Evolutionary conservation across 2,113 vertebrate genomes (phyloP).

Genomic region (Chunga burmeisteri): DNA sequence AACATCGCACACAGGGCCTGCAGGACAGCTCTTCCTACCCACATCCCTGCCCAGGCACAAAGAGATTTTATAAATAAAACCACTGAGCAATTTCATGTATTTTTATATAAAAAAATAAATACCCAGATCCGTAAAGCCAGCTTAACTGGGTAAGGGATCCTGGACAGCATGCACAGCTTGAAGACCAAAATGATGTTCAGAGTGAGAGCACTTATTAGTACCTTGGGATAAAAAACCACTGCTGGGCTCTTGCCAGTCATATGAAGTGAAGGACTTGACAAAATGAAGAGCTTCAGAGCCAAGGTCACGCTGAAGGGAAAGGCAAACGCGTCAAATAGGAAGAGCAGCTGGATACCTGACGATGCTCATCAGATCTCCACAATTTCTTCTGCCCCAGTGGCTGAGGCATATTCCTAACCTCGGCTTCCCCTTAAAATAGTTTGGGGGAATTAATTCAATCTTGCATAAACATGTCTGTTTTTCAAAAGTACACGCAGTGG

Average conservation of each 20-base stretch:
- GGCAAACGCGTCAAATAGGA: background rate
- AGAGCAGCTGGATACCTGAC: background rate
- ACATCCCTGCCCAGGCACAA: background rate
- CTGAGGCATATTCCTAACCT: background rate
- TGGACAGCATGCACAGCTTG: background rate
- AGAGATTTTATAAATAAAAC: background rate
- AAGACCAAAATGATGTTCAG: background rate
- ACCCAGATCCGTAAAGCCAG: background rate
- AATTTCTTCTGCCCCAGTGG: background rate
- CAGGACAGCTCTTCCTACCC: background rate
- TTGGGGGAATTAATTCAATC: background rate
- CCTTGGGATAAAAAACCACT: background rate
- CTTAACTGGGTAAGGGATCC: background rate
- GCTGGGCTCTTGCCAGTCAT: background rate
- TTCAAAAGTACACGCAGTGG: background rate
- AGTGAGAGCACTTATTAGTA: background rate
- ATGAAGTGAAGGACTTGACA: background rate
- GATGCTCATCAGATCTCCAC: background rate
- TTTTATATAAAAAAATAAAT: background rate
- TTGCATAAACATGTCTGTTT: background rate
- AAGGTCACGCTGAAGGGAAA: background rate
- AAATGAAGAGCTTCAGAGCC: background rate
- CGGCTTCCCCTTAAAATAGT: fast-evolving
- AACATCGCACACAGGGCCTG: background rate
- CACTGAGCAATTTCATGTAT: fast-evolving